Evolutionary conservation across 2,113 vertebrate genomes (phyloP), one percentile per base, ranked within the genome.

Genomic region (Cryptotis parvus): DNA sequence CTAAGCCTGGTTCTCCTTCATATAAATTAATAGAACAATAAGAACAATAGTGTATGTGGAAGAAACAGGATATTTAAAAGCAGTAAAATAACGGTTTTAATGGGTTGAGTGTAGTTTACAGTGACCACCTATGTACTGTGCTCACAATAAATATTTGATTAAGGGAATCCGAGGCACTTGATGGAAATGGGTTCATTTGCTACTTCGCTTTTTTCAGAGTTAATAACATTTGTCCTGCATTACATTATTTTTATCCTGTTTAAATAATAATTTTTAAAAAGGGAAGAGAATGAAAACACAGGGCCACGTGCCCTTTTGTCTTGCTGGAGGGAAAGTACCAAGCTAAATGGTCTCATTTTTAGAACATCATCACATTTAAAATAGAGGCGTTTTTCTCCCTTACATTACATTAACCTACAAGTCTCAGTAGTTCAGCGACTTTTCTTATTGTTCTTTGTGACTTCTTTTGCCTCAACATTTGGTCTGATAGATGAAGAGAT

Each of bases 351-450:
- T 31, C 79, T 92, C 52, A 72, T 86, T 97, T 89, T 85, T 74
- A 91, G 89, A 77, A 55, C 91, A 72, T 88, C 92, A 94, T 93
- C 3, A 91, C 92, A 97, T 97, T 97, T 96, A 94, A 96, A 96
- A 94, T 65, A 95, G 58, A 92, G 37, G 90, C 94, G 96, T 95
- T 22, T 58, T 58, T 24, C 22, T 79, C 96, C 89, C 76, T 87
- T 83, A 93, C 55, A 90, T 94, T 96, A 96, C 96, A 96, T 96
- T 94, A 97, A 97, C 91, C 91, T 95, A 94, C 70, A 96, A 87
- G 82, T 96, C 76, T 94, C 73, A 86, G 90, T 78, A 94, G 65
- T 94, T 96, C 92, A 90, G 9, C 80, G 84, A 69, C 86, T 96
- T 95, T 94, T 94, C 87, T 94, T 73, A 94, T 22, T 93, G 85